Base-by-base conservation (phyloP, 2,888 invertebrate genomes). In the Brachycybe producta region DNA sequence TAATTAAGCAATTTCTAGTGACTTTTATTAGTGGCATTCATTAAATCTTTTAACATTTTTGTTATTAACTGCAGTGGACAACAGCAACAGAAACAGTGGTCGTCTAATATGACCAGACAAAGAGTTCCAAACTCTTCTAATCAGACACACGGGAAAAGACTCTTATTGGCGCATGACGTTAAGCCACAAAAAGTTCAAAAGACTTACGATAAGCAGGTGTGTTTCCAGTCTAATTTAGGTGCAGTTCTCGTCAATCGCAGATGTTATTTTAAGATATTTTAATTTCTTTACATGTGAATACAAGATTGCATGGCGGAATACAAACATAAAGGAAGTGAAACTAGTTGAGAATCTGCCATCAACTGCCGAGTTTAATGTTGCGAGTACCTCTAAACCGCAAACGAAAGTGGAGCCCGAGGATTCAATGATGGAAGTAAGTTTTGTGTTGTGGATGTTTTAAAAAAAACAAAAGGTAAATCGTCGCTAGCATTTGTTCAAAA, bases 241-340 rank as follows among this genome's bases (percentile, higher is more conserved):
- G 15, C 19, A 15, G n/a, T 13, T 7, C 30, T 27, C 13, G 24
- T n/a, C 2, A 21, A 27, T 28, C 19, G 3, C 17, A 13, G 7
- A n/a, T 5, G 26, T 41, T 41, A 17, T 15, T 11, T 28, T 43
- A 7, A n/a, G 7, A 7, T 43, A 21, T 15, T 2, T 43, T 5
- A 15, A 43, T 27, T 30, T 15, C 15, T 13, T 43, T 5, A 1
- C 15, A 28, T 28, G 2, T n/a, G 19, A 27, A 21, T 28, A 30
- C 5, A 13, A 19, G 1, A 28, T 27, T 5, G 7, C 43, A 17
- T 19, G 30, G 19, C 28, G 27, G 7, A 43, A 43, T 27, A 43
- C 43, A 5, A 43, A 43, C 17, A 43, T 43, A 28, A 24, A 27
- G 17, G 28, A 43, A 27, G 43, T 43, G 28, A 30, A 43, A 43